Evolutionary conservation across 2,113 vertebrate species (phyloP).

Genomic region (Sciurus niger): DNA sequence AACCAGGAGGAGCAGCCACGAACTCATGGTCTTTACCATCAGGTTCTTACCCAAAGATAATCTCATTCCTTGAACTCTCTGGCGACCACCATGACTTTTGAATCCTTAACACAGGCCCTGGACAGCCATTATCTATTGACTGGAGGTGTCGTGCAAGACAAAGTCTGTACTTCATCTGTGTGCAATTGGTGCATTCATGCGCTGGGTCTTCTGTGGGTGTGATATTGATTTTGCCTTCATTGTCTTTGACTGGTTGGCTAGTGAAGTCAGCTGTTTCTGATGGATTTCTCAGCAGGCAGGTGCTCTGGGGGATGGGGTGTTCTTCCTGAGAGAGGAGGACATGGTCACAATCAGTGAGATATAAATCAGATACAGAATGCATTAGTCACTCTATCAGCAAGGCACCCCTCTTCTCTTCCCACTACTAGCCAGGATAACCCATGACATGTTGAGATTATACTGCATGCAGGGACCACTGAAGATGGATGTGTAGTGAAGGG

Average conservation of each 20-base stretch:
- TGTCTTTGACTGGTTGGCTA: not conserved
- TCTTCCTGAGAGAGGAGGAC: no score
- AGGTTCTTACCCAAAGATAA: not conserved
- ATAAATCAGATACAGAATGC: not conserved
- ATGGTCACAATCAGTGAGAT: not conserved
- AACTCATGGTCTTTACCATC: rapidly evolving
- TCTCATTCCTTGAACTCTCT: not conserved
- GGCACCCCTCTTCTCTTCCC: no score
- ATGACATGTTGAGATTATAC: not conserved
- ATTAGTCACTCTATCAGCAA: rapidly evolving
- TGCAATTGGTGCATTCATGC: rapidly evolving
- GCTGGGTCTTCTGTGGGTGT: rapidly evolving
- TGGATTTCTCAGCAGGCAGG: not conserved
- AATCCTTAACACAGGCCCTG: not conserved
- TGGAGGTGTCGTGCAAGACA: rapidly evolving
- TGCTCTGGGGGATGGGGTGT: not conserved
- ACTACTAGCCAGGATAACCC: not conserved
- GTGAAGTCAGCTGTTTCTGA: not conserved
- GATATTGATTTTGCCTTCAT: not conserved
- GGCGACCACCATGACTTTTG: not conserved
- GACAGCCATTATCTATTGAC: not conserved
- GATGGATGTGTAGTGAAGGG: no score
- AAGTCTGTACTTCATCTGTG: rapidly evolving
- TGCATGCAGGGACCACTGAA: not conserved
- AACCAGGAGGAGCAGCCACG: not conserved